Evolutionary conservation across 2,113 vertebrate species (phyloP).

Genomic region (crab-eating macaque (Macaca fascicularis)): T2T-MFA8v1.1 NC_088393.1:36534001-36534500

Average conservation of each 20-base stretch:
- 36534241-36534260: not conserved
- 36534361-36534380: not conserved
- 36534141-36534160: too few species aligned
- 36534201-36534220: not conserved
- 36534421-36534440: not conserved
- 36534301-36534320: not conserved
- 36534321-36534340: too few species aligned
- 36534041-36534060: fast-evolving
- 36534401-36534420: not conserved
- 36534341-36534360: not conserved
- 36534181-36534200: not conserved
- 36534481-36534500: not conserved
- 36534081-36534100: not conserved
- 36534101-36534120: not conserved
- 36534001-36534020: not conserved
- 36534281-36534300: not conserved
- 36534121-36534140: not conserved
- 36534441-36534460: not conserved
- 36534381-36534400: not conserved
- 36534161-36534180: not conserved
- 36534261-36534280: not conserved
- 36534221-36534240: not conserved
- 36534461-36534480: not conserved
- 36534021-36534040: not conserved
- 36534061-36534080: not conserved